These are phyloP conservation scores for Pelochelys cantorii DNA, from an alignment of 2,797 vertebrate genomes.

Conservation along the genomic window DNA sequence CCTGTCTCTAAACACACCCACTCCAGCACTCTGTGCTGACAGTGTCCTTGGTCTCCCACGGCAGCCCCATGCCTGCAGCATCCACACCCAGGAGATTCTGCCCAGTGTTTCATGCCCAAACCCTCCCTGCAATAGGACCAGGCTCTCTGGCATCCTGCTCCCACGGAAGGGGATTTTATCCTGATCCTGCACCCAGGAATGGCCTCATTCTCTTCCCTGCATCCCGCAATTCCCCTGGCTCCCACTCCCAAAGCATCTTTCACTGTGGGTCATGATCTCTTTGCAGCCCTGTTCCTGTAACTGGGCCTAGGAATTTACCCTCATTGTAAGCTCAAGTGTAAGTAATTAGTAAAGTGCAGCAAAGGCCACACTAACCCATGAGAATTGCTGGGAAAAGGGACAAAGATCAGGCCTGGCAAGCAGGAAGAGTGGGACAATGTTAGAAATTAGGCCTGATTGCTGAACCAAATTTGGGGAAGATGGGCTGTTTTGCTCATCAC, in stretches of 20 bases:
- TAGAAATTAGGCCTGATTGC: neutral
- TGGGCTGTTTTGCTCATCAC: neutral
- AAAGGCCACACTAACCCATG: neutral
- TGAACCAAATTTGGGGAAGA: neutral
- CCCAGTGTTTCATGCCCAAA: neutral
- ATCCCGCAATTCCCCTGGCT: neutral
- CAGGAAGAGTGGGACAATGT: neutral
- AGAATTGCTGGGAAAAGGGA: neutral
- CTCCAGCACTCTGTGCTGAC: rapidly evolving
- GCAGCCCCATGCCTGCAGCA: neutral
- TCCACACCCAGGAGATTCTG: neutral
- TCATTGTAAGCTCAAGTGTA: neutral
- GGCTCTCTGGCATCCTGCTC: neutral
- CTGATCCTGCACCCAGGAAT: neutral
- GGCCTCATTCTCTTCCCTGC: neutral
- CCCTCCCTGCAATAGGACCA: rapidly evolving
- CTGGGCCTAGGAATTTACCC: neutral
- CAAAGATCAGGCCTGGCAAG: neutral
- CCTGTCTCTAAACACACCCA: neutral
- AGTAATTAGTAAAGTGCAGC: neutral
- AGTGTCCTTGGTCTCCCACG: neutral
- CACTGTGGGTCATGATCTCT: neutral
- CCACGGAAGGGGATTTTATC: rapidly evolving
- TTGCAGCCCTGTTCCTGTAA: neutral
- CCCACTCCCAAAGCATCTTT: neutral